These are phyloP conservation scores for Halcyon smyrnensis DNA, from an alignment of 2,797 vertebrate species.

Conservation along the genomic window DNA sequence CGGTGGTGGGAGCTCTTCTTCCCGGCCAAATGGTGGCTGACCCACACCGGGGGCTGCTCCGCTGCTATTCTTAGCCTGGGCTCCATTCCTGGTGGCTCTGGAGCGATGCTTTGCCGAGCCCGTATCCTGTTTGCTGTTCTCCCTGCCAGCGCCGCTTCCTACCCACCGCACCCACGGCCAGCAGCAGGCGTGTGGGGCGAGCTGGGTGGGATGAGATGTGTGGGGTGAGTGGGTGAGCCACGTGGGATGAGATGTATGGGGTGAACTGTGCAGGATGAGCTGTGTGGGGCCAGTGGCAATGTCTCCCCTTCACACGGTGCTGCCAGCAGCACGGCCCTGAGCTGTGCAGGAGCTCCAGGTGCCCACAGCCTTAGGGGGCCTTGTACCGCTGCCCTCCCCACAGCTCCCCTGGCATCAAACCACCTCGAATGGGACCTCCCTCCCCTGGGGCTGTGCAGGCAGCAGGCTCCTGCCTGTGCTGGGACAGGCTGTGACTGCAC, in stretches of 20 bases:
- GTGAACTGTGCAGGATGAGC: not conserved
- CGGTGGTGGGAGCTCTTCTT: not conserved
- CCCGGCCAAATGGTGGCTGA: accelerated
- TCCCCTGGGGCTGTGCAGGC: not conserved
- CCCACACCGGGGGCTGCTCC: not conserved
- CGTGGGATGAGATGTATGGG: not conserved
- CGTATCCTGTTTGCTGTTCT: constrained; percentile 17
- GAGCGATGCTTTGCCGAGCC: not conserved
- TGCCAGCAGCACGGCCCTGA: not conserved
- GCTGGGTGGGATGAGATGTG: not conserved
- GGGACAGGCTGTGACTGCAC: not conserved
- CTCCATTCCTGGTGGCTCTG: not conserved
- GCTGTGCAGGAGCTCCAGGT: accelerated
- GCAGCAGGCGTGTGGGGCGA: not conserved
- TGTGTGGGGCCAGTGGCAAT: accelerated
- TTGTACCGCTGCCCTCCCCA: accelerated
- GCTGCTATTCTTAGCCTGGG: constrained; percentile 36
- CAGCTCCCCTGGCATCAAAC: not conserved
- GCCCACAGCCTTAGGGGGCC: accelerated
- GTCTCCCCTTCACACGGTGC: accelerated
- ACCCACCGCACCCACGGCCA: not conserved
- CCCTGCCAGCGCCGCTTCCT: not conserved
- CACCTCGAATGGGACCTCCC: accelerated
- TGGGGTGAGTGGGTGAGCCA: not conserved
- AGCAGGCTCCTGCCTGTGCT: not conserved